phyloP scores from a whole-genome alignment of 2,888 invertebrate genomes.

The Aspidiotus rigidus region DNA sequence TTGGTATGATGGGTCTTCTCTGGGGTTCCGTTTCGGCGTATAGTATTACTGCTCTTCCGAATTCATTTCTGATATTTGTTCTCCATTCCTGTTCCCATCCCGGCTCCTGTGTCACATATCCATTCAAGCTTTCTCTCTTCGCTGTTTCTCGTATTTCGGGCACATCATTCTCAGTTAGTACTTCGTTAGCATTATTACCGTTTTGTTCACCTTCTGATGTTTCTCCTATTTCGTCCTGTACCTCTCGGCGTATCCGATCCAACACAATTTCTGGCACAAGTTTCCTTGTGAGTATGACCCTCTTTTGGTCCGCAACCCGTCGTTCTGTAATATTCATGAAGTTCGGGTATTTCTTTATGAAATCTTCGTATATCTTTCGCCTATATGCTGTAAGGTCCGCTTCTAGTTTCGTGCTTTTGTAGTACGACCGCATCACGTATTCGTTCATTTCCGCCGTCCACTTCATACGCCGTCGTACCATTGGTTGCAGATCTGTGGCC shows the following conservation, averaged over 20 bases:
- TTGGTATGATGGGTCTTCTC: neutral
- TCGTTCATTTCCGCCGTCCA: neutral
- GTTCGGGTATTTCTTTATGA: neutral
- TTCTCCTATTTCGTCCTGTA: neutral
- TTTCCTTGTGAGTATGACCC: neutral
- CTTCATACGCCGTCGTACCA: neutral
- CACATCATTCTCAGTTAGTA: neutral
- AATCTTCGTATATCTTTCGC: neutral
- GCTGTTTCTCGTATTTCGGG: neutral
- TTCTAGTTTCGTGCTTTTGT: neutral
- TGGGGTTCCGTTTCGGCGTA: neutral
- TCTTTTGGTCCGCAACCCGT: neutral
- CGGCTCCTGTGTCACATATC: neutral
- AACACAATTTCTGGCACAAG: neutral
- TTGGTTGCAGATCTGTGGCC: neutral
- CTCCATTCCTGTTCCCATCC: no score
- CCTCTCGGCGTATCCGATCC: neutral
- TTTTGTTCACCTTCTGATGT: no score
- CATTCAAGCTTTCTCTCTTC: neutral
- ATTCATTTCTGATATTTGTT: neutral
- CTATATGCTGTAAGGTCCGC: neutral
- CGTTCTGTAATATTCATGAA: neutral
- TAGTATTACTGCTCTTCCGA: neutral
- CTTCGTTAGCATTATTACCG: neutral
- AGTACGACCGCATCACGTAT: neutral